These are phyloP conservation scores for Hypselothyrea guttata DNA, from an alignment of 2,888 invertebrate genomes.

Conservation along the genomic window DNA sequence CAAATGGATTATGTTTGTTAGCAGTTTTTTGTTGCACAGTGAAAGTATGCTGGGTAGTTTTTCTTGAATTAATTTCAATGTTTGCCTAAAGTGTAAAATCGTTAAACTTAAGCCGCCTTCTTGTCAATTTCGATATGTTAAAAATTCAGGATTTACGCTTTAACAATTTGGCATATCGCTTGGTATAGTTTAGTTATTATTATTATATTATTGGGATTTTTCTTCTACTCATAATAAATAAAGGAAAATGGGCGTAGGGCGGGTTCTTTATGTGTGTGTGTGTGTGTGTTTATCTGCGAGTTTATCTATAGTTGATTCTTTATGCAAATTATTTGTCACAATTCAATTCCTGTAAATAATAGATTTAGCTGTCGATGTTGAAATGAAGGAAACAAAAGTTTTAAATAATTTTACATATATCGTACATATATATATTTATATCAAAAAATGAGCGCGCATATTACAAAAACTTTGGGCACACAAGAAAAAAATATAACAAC, in stretches of 20 bases:
- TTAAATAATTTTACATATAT: conserved; percentile 66
- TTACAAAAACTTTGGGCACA: conserved; percentile 75
- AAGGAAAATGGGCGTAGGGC: conserved; percentile 21
- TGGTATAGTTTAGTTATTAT: conserved; percentile 39
- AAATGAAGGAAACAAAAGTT: conserved; percentile 37
- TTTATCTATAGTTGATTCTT: conserved; percentile 33
- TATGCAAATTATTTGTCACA: conserved; percentile 71
- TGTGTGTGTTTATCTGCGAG: conserved; percentile 37
- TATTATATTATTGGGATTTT: conserved; percentile 22
- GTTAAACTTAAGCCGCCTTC: conserved; percentile 54
- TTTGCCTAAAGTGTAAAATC: conserved; percentile 74
- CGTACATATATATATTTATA: conserved; percentile 63
- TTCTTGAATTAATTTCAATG: conserved; percentile 24
- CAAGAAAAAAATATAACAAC: conserved; percentile 72
- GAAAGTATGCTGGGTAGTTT: conserved; percentile 51
- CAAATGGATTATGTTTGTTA: conserved; percentile 54
- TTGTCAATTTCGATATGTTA: conserved; percentile 79
- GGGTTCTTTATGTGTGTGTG: conserved; percentile 42
- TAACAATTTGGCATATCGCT: conserved; percentile 74
- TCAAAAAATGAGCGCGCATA: conserved; percentile 72
- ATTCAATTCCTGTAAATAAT: conserved; percentile 70
- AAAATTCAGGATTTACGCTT: conserved; percentile 78
- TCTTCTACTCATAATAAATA: conserved; percentile 19
- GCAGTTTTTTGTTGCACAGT: conserved; percentile 48
- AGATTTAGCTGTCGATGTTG: conserved; percentile 1